These are phyloP conservation scores for Falco cherrug DNA, from an alignment of 2,797 vertebrate genomes.

Conservation along the genomic window DNA sequence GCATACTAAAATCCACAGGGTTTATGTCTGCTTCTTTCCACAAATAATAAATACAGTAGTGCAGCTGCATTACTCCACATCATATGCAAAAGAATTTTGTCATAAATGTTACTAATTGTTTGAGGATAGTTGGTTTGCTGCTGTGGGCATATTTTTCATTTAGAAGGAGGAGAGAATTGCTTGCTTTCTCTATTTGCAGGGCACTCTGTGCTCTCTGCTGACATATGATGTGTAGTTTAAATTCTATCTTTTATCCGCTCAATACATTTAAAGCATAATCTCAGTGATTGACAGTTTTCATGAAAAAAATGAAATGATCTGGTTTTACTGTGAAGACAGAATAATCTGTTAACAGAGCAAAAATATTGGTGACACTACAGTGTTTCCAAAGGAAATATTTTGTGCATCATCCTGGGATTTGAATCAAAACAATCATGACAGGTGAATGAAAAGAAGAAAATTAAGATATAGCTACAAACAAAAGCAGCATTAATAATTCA, in stretches of 20 bases:
- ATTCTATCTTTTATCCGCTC: slow-evolving; percentile 72
- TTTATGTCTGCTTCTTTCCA: not conserved
- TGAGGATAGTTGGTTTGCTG: not conserved
- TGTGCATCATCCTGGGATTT: slow-evolving; percentile 68
- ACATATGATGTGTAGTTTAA: slow-evolving; percentile 69
- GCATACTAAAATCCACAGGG: not conserved
- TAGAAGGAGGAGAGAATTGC: slow-evolving; percentile 1
- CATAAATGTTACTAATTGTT: slow-evolving; percentile 51
- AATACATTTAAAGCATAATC: slow-evolving; percentile 73
- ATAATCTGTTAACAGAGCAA: slow-evolving; percentile 74
- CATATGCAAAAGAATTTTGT: slow-evolving; percentile 23
- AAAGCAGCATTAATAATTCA: slow-evolving; percentile 81
- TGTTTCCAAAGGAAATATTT: slow-evolving; percentile 76
- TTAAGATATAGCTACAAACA: slow-evolving; percentile 77
- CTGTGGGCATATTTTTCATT: slow-evolving; percentile 49
- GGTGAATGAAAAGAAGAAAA: slow-evolving; percentile 76
- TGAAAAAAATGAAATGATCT: slow-evolving; percentile 52
- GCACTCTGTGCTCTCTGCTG: slow-evolving; percentile 60
- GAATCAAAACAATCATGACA: slow-evolving; percentile 76
- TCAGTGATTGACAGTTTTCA: slow-evolving; percentile 73
- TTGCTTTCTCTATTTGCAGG: slow-evolving; percentile 42
- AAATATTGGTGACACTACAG: slow-evolving; percentile 68
- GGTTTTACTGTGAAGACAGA: slow-evolving; percentile 68
- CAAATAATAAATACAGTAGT: not conserved
- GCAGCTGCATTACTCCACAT: not conserved